Evolutionary conservation across 2,797 vertebrate species (phyloP).

Genomic region (Melanotaenia parkinsoni): DNA sequence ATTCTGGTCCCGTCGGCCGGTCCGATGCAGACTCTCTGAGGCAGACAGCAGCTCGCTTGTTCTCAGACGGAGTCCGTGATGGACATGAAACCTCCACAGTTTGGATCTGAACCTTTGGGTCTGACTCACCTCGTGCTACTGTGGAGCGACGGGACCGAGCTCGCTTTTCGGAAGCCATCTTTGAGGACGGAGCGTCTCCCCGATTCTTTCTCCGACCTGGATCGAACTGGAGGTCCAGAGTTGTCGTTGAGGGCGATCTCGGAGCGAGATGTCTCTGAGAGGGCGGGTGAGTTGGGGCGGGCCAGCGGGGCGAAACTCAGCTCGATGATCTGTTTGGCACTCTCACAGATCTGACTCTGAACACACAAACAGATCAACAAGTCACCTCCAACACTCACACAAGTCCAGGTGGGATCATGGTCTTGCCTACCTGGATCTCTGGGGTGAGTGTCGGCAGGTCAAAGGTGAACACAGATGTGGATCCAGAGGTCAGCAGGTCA

Average conservation of each 20-base stretch:
- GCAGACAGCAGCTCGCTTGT: background rate
- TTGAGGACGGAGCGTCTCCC: constrained; percentile 49
- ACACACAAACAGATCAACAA: constrained; percentile 10
- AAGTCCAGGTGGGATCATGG: accelerated
- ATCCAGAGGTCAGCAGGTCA: constrained; percentile 91
- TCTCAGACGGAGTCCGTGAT: background rate
- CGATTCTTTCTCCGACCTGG: constrained; percentile 47
- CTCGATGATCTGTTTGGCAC: constrained; percentile 86
- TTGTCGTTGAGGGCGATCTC: constrained; percentile 61
- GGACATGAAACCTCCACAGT: too few species aligned
- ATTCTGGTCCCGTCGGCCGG: background rate
- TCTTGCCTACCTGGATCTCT: constrained; percentile 81
- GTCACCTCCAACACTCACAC: background rate
- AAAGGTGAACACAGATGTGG: constrained; percentile 92
- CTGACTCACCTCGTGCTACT: constrained; percentile 60
- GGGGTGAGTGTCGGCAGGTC: constrained; percentile 90
- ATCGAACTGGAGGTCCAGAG: constrained; percentile 26
- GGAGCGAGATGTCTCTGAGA: constrained; percentile 54
- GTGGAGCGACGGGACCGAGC: constrained; percentile 63
- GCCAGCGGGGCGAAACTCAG: constrained; percentile 89
- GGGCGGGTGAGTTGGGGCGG: constrained; percentile 42
- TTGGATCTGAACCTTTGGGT: background rate
- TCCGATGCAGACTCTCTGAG: background rate
- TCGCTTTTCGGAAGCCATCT: constrained; percentile 71
- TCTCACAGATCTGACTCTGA: constrained; percentile 87